Conservation (phyloP, 2,888 invertebrate genomes). For the Aphidius colemani region DNA sequence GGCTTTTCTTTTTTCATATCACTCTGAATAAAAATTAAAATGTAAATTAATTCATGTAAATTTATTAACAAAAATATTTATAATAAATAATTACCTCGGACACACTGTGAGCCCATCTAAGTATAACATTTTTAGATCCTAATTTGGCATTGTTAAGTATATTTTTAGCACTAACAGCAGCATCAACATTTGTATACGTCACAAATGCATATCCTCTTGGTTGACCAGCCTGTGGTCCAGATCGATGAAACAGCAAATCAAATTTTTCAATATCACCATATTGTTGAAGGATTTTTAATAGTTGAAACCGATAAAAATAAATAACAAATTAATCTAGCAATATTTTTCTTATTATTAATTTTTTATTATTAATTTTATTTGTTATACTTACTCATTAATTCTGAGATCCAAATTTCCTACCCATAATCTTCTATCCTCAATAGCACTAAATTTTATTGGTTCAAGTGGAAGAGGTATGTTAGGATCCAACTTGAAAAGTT, state of each 20-base stretch:
- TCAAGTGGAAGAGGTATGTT: slow-evolving; percentile 65
- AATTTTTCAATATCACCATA: slow-evolving; percentile 93
- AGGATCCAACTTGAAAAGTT: slow-evolving; percentile 21
- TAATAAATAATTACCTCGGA: slow-evolving; percentile 63
- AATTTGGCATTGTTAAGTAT: slow-evolving; percentile 76
- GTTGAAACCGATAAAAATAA: slow-evolving; percentile 83
- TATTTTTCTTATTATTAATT: slow-evolving; percentile 29
- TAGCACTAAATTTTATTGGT: slow-evolving; percentile 63
- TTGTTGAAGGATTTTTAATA: slow-evolving; percentile 94
- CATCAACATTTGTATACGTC: slow-evolving; percentile 72
- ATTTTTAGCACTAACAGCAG: slow-evolving; percentile 75
- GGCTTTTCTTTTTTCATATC: slow-evolving; percentile 77
- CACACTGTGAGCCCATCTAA: slow-evolving; percentile 80
- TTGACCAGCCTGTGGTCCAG: slow-evolving; percentile 85
- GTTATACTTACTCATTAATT: slow-evolving; percentile 88
- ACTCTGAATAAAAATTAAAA: slow-evolving; percentile 65
- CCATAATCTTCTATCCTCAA: slow-evolving; percentile 80
- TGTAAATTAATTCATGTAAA: slow-evolving; percentile 9
- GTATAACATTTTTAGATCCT: slow-evolving; percentile 76
- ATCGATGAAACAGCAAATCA: slow-evolving; percentile 92
- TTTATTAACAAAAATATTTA: not conserved
- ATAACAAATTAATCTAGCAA: slow-evolving; percentile 42
- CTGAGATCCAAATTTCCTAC: slow-evolving; percentile 89
- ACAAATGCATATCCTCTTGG: slow-evolving; percentile 94
- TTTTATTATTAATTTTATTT: not conserved